A percentile compares a stretch with the other conserved stretches of the same genome.
phyloP scores from a whole-genome alignment of 2,888 invertebrate genomes.

The Oligia strigilis region DNA sequence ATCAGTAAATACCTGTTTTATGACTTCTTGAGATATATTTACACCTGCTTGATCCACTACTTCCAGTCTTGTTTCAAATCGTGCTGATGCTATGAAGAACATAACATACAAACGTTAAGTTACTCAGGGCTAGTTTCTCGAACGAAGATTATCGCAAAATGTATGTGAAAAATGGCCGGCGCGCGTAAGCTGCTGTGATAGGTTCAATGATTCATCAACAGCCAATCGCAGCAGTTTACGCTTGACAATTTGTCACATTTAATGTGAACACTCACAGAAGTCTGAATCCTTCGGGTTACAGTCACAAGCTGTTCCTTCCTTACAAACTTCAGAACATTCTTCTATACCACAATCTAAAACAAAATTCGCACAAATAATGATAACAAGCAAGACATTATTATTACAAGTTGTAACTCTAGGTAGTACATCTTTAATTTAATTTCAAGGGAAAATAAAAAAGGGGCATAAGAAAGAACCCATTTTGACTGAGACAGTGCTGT shows the following conservation, averaged over 20 bases:
- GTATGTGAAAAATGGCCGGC: not conserved
- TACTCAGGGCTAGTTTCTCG: not conserved
- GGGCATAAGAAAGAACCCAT: not conserved
- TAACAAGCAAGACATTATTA: not conserved
- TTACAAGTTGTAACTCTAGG: not conserved
- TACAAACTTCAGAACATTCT: conserved; percentile 85
- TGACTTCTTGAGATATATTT: conserved; percentile 47
- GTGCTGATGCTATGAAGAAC: conserved; percentile 6
- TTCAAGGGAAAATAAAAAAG: not conserved
- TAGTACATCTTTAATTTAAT: not conserved
- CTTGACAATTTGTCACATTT: not conserved
- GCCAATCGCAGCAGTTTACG: not conserved
- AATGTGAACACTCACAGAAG: conserved; percentile 74
- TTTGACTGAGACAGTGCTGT: too few species aligned
- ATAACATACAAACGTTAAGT: not conserved
- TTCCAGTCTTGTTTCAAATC: conserved; percentile 80
- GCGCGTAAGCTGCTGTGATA: not conserved
- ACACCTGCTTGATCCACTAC: conserved; percentile 86
- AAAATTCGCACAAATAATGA: conserved; percentile 21
- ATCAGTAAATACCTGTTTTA: conserved; percentile 77
- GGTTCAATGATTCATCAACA: not conserved
- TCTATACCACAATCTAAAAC: conserved; percentile 81
- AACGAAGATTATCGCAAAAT: not conserved
- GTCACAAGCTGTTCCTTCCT: conserved; percentile 77
- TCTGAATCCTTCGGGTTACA: conserved; percentile 84